Percentiles rank a stretch among this genome's conserved stretches.
Conservation (phyloP, 2,888 invertebrate species). For the Steinernema scapterisci region DNA sequence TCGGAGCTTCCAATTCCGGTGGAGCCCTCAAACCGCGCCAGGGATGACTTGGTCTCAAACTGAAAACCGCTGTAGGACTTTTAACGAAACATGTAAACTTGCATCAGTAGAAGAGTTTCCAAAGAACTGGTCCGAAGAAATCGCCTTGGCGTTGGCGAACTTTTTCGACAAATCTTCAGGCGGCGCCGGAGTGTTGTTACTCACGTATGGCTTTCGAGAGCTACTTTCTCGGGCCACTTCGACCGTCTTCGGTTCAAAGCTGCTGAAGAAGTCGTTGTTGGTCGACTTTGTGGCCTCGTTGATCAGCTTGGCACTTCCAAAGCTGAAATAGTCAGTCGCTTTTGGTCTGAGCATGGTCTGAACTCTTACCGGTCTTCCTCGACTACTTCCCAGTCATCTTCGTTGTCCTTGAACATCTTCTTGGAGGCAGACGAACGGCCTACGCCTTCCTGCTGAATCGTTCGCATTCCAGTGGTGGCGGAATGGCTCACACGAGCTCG, state of each 20-base stretch:
- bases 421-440: slow-evolving; percentile 1
- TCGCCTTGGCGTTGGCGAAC: slow-evolving; percentile 94
- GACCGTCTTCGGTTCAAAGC: neutral
- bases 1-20: slow-evolving; percentile 86
- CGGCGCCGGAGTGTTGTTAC: slow-evolving; percentile 26
- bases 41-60: slow-evolving; percentile 71
- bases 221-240: slow-evolving; percentile 1
- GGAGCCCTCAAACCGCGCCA: slow-evolving; percentile 86
- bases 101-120: slow-evolving; percentile 72
- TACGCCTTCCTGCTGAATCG: slow-evolving; percentile 55
- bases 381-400: slow-evolving; percentile 65
- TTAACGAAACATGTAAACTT: no score
- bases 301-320: neutral
- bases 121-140: slow-evolving; percentile 96
- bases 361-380: slow-evolving; percentile 42
- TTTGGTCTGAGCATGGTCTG: neutral
- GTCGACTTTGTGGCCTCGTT: slow-evolving; percentile 22
- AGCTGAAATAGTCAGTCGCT: neutral
- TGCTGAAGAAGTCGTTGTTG: slow-evolving; percentile 23
- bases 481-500: slow-evolving; percentile 51
- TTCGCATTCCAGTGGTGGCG: slow-evolving; percentile 58
- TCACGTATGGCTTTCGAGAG: neutral
- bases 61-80: no score
- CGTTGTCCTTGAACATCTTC: slow-evolving; percentile 44
- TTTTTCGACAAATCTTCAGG: slow-evolving; percentile 83